Evolutionary conservation across 2,797 vertebrate species (phyloP), one percentile per base, ranked within the genome.

Genomic region (Thaleichthys pacificus): DNA sequence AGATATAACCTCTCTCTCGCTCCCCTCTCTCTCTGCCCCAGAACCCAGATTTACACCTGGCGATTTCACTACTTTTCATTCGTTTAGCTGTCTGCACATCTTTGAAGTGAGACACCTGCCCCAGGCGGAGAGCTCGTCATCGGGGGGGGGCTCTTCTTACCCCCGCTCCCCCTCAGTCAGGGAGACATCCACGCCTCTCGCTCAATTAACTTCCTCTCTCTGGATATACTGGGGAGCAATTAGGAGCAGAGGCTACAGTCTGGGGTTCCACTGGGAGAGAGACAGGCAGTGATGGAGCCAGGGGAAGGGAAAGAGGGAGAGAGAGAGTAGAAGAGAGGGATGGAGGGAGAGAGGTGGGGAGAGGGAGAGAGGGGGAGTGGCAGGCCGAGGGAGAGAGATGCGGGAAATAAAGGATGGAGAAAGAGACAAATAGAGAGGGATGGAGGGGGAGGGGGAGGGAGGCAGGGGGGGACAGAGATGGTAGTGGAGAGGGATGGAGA

Each of bases 171-270:
- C 71, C 68, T 81, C 71, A 77, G 82, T 89, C 83, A 73, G 19
- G 69, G 77, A 85, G 86, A 84, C 49, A 87, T 87, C 77, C 79
- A 71, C 74, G 32, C 77, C 80, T 81, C 84, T 82, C 76, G 83
- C 82, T 81, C 86, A 86, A 85, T 90, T 86, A 90, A 78, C 82
- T 82, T 0, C 3, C 79, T 77, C 68, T 75, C 69, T 82, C 76
- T 69, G 67, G 75, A 86, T 80, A 84, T 88, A 79, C 87, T 86
- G 78, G 82, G 82, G 82, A 86, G 88, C 82, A 90, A 90, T 90
- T 89, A 91, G 82, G 76, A 81, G 19, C 64, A 84, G 80, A 82
- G 78, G 83, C 88, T 87, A 86, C 86, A 84, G 84, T 89, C 82
- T 80, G 54, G 56, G 74, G 69, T 79, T 80, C 85, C 77, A 51